These are phyloP conservation scores for Brachionus asplanchnoidis DNA, from an alignment of 1,140 invertebrate species.

Conservation along the genomic window DNA sequence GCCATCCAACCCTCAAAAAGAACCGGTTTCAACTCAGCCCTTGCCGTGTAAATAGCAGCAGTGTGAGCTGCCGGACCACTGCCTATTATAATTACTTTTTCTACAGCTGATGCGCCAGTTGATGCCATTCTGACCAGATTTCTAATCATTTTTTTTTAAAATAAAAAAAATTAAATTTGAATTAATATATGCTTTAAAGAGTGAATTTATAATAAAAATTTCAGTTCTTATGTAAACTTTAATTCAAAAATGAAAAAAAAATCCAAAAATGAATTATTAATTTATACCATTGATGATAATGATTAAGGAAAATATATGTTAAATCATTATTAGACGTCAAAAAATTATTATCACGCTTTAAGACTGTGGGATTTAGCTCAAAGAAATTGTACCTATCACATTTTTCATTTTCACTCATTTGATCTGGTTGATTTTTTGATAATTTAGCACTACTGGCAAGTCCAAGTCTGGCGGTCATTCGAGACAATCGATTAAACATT, in stretches of 20 bases:
- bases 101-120: background rate
- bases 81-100: conserved; percentile 23
- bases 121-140: conserved; percentile 15
- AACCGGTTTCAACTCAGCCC: conserved; percentile 16
- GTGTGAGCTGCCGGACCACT: conserved; percentile 26
- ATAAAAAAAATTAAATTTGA: background rate
- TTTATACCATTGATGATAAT: background rate
- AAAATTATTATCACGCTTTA: background rate
- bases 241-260: background rate
- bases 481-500: background rate
- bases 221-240: background rate
- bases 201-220: background rate
- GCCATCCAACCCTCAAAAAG: conserved; percentile 20
- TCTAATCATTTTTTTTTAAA: conserved; percentile 36
- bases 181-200: background rate
- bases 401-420: background rate
- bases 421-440: background rate
- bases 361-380: background rate
- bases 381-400: background rate
- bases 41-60: conserved; percentile 25
- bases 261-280: background rate
- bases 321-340: background rate
- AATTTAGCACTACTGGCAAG: background rate
- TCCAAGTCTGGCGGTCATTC: background rate
- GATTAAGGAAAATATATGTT: background rate